A percentile compares a stretch with the other conserved stretches of the same genome.
Conservation (phyloP, 2,797 vertebrate species). For the Sardinella longiceps region DNA sequence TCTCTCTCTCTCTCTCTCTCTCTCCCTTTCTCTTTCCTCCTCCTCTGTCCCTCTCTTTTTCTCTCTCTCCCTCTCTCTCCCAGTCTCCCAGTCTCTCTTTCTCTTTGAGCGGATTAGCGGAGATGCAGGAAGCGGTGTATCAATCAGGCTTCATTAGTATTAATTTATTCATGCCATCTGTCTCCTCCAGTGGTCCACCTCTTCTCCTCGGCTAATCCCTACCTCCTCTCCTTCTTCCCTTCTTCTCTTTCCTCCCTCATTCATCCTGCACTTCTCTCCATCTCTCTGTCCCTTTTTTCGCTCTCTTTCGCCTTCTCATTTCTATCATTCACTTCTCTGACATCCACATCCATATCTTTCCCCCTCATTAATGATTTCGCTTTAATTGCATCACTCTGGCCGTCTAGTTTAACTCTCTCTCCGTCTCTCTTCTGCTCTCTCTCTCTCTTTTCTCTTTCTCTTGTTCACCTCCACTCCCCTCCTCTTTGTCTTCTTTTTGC, state of each 20-base stretch:
- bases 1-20: conserved; percentile 2
- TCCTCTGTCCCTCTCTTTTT: conserved; percentile 36
- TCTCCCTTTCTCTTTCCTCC: not conserved
- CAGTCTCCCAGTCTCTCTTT: conserved; percentile 42
- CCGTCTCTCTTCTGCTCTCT: not conserved
- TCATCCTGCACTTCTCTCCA: not conserved
- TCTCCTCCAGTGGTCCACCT: conserved; percentile 37
- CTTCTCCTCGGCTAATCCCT: not conserved
- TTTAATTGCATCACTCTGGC: conserved; percentile 55
- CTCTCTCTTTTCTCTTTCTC: not conserved
- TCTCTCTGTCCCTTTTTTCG: not conserved
- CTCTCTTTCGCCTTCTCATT: conserved; percentile 30
- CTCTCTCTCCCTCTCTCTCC: conserved; percentile 22
- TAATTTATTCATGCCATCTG: conserved; percentile 77
- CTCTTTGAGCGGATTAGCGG: conserved; percentile 71
- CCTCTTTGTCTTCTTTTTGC: not conserved
- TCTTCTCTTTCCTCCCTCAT: conserved; percentile 1
- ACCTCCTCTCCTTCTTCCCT: conserved; percentile 28
- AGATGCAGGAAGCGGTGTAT: conserved; percentile 73
- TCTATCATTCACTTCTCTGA: conserved; percentile 51
- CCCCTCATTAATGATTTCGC: conserved; percentile 36
- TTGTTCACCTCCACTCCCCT: not conserved
- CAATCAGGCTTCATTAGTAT: conserved; percentile 78
- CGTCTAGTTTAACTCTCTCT: conserved; percentile 42
- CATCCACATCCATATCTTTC: conserved; percentile 42